Base-by-base conservation (phyloP, 1,140 invertebrate species). In the Eubasilissa regina region DNA sequence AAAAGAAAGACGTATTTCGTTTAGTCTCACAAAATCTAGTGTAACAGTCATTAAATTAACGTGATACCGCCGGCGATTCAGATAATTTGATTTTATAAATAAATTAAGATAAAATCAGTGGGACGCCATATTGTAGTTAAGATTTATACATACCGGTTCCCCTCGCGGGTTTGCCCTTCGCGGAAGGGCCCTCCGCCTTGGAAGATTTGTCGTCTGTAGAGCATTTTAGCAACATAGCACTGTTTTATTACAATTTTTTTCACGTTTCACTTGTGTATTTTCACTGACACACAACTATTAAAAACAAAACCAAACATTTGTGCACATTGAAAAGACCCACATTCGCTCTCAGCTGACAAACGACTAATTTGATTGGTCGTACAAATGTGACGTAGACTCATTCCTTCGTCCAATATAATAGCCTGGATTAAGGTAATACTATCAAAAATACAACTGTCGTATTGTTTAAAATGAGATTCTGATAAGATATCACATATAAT, bases 331-430 rank as follows among this genome's bases (percentile, higher is more conserved):
- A 56, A 62, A 76, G 55, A 47, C 44, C 58, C 58, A 76, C 75
- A 56, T 76, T 76, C 58, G 45, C 47, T 47, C 75, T 64, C 75
- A 76, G 75, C 75, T 76, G 75, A 76, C 45, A 66, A 64, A 21
- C 58, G 75, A 76, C 75, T 76, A 62, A 64, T 76, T 64, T 76
- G 75, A 76, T 76, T 76, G 75, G 75, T 76, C 47, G 58, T 64
- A 8, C 44, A 19, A 62, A 62, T 51, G 19, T 76, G 75, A 76
- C 75, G 75, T 76, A 51, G n/a, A 62, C 60, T 35, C 15, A 47
- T 47, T 17, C 4, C 68, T 13, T 47, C 60, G 19, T 15, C 11
- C 21, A n/a, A 60, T 60, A 11, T 11, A 17, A 60, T 15, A 60
- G 17, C 56, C 17, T 60, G 48, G n/a, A n/a, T 60, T 60, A 4